Evolutionary conservation across 2,113 vertebrate genomes (phyloP).

Genomic region (Argyrosomus japonicus): DNA sequence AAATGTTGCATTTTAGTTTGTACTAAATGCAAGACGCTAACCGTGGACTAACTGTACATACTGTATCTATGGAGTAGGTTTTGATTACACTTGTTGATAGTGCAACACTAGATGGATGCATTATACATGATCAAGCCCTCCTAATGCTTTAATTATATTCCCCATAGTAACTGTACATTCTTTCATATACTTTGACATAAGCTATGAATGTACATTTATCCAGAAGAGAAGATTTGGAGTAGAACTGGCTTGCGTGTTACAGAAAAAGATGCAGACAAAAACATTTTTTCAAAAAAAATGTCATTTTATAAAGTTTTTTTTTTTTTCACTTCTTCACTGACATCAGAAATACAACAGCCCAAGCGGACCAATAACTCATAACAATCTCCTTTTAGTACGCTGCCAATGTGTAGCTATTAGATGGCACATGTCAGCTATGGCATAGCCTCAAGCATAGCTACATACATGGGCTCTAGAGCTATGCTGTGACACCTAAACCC

Average conservation of each 20-base stretch:
- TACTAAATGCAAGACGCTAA: neutral
- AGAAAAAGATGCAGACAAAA: neutral
- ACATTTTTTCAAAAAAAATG: neutral
- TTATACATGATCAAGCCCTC: neutral
- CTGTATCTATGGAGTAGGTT: neutral
- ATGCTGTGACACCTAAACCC: neutral
- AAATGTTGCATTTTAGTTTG: neutral
- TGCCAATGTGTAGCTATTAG: neutral
- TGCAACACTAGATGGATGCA: neutral
- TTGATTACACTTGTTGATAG: neutral
- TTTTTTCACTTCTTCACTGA: neutral
- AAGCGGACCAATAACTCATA: neutral
- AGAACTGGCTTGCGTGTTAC: conserved; percentile 4
- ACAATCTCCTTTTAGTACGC: neutral
- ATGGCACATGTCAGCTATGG: too few species aligned
- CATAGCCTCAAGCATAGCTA: too few species aligned
- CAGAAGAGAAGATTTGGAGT: conserved; percentile 12
- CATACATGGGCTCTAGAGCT: neutral
- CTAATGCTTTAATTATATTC: neutral
- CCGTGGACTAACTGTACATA: neutral
- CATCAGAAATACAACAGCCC: neutral
- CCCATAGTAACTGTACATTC: neutral
- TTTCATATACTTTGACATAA: neutral
- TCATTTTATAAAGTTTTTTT: too few species aligned
- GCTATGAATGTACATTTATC: neutral